Percentiles rank a stretch among this genome's conserved stretches.
phyloP scores from a whole-genome alignment of 64 coral and sea anemone species.

The Hydrozoanthus tunicans region DNA sequence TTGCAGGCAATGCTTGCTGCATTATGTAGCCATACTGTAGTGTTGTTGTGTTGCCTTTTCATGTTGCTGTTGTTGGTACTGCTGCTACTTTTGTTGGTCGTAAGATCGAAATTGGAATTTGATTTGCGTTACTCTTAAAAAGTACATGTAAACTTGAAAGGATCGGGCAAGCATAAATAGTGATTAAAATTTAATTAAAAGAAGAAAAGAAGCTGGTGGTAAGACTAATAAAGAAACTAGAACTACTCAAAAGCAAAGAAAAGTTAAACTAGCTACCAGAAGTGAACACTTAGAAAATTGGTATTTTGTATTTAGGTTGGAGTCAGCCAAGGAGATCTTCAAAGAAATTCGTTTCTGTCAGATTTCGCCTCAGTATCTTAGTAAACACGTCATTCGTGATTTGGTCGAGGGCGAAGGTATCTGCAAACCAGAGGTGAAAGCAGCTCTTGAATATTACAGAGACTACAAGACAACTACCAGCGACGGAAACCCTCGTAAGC shows the following conservation, averaged over 20 bases:
- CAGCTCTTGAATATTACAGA: conserved; percentile 58
- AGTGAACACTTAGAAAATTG: not conserved
- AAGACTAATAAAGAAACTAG: too few relatives aligned
- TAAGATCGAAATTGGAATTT: too few relatives aligned
- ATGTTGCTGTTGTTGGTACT: not conserved
- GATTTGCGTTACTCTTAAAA: too few relatives aligned
- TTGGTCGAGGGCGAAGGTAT: conserved; percentile 57
- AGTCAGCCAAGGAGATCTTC: conserved; percentile 45
- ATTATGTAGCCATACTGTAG: not conserved
- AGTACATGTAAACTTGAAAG: too few relatives aligned
- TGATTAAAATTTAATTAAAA: too few relatives aligned
- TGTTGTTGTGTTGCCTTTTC: not conserved
- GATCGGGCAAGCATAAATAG: too few relatives aligned
- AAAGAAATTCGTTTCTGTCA: conserved; percentile 68
- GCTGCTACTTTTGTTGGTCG: not conserved
- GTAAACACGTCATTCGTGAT: conserved; percentile 63
- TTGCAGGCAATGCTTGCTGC: not conserved
- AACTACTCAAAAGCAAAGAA: too few relatives aligned
- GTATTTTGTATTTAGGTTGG: not conserved
- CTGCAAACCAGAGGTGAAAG: conserved; percentile 56
- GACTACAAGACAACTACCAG: conserved; percentile 33
- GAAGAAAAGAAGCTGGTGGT: too few relatives aligned
- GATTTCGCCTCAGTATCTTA: conserved; percentile 68
- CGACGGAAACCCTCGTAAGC: conserved; percentile 57
- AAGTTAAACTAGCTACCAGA: not conserved